Percentiles rank a stretch among this genome's conserved stretches.
Evolutionary conservation across 2,888 invertebrate genomes (phyloP).

Genomic region (Liopterus haemorrhoidalis): DNA sequence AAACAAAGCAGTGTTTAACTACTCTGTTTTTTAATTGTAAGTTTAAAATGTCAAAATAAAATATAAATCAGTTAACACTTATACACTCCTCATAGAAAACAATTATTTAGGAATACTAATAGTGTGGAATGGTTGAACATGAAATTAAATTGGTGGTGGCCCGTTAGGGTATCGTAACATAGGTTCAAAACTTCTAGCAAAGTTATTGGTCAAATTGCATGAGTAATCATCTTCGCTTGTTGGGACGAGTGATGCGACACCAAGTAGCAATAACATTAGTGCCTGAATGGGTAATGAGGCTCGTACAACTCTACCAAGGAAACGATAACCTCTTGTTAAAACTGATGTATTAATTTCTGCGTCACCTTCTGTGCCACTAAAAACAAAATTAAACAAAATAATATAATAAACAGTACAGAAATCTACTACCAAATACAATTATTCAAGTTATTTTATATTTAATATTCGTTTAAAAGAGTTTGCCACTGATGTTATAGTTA

Average conservation of each 20-base stretch:
- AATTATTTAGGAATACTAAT: conserved; percentile 19
- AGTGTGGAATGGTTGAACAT: conserved; percentile 21
- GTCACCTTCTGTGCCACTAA: conserved; percentile 50
- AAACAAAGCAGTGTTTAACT: conserved; percentile 5
- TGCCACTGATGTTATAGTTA: background rate
- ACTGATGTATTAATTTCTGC: conserved; percentile 55
- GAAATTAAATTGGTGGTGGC: conserved; percentile 77
- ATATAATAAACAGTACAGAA: background rate
- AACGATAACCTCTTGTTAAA: conserved; percentile 70
- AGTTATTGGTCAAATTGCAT: conserved; percentile 77
- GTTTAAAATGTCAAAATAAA: conserved; percentile 9
- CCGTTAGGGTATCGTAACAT: conserved; percentile 87
- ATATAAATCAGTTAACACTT: conserved; percentile 17
- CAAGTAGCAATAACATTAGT: conserved; percentile 84
- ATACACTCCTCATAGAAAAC: conserved; percentile 7
- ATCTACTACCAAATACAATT: background rate
- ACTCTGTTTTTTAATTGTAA: conserved; percentile 9
- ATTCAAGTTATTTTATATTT: too few species aligned
- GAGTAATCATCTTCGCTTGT: conserved; percentile 80
- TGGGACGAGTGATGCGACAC: conserved; percentile 88
- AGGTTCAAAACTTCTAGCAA: conserved; percentile 78
- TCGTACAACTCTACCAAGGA: conserved; percentile 83
- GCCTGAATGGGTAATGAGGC: conserved; percentile 93
- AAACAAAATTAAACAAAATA: conserved; percentile 11
- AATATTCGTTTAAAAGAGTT: too few species aligned